Conservation (phyloP, 2,113 vertebrate species). For the Pongo abelii region DNA sequence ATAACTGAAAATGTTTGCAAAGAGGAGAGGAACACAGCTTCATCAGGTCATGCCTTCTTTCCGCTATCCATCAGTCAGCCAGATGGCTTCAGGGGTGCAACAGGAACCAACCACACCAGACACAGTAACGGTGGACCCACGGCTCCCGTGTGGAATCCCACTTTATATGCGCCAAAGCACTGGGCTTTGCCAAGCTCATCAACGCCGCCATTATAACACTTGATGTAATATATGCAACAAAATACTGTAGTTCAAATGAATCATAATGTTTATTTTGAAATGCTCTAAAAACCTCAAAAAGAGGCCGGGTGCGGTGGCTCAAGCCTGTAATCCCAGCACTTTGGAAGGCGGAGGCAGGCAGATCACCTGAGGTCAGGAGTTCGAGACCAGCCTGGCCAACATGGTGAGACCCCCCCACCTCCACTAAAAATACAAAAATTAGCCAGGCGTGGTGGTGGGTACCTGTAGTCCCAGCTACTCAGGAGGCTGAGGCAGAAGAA, state of each 20-base stretch:
- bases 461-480: no score
- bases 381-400: no score
- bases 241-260: background rate
- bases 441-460: no score
- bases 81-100: background rate
- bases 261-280: background rate
- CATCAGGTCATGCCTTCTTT: background rate
- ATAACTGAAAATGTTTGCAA: background rate
- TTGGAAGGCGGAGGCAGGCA: no score
- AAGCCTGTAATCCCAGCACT: no score
- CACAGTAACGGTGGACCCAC: background rate
- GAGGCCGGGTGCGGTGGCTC: no score
- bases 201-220: background rate
- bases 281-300: background rate
- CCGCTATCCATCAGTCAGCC: background rate
- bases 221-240: background rate
- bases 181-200: background rate
- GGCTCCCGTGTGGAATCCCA: background rate
- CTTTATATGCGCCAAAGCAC: background rate
- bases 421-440: no score
- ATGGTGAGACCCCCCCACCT: no score
- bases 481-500: no score
- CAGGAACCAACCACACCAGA: background rate
- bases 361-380: no score
- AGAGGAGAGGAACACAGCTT: background rate